Base-by-base conservation (phyloP, 2,888 invertebrate species). In the Nomada lathburiana region DNA sequence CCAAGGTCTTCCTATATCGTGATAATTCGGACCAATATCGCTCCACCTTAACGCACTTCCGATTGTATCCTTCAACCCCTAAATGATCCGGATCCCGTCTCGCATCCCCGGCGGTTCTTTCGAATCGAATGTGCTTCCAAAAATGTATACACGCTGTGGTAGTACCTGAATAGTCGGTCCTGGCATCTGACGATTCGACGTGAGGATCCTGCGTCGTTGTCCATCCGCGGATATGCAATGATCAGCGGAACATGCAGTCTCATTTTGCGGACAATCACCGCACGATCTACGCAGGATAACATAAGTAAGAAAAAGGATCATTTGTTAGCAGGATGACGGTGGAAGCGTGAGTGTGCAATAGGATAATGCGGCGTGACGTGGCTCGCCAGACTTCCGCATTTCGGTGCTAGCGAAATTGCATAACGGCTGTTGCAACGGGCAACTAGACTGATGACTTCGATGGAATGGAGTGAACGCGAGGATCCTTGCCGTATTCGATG, bases 181-280 rank as follows among this genome's bases (percentile, higher is more conserved):
- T 0, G 97, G 97, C 26, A 97, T 93, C 89, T 95, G 94, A 71
- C 96, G 95, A 91, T 97, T 97, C 26, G 96, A 96, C 1, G 96
- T 95, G 20, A 97, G 94, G 16, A 97, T 95, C 0, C 95, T 95
- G 47, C 96, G 94, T 70, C 95, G 94, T 20, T 95, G 94, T 0
- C 96, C 96, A 88, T 96, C 96, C 1, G 95, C 96, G 11, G 96
- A 95, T 84, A 96, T 95, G 89, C 97, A 97, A 89, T 96, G 95
- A 9, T 95, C 93, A 9, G 95, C 94, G 72, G 92, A 87, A 92
- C 97, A 97, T 82, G 95, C 95, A 0, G 95, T 95, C 77, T 94
- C 92, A 89, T 95, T 96, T 76, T 94, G 94, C 18, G 95, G 95
- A 91, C 97, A 97, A 90, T 95, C 95, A 78, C 95, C 96, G 90